Percentiles rank a stretch among this genome's conserved stretches.
Conservation (phyloP, 1,140 invertebrate genomes). For the Pseudomyrmex sp. region DNA sequence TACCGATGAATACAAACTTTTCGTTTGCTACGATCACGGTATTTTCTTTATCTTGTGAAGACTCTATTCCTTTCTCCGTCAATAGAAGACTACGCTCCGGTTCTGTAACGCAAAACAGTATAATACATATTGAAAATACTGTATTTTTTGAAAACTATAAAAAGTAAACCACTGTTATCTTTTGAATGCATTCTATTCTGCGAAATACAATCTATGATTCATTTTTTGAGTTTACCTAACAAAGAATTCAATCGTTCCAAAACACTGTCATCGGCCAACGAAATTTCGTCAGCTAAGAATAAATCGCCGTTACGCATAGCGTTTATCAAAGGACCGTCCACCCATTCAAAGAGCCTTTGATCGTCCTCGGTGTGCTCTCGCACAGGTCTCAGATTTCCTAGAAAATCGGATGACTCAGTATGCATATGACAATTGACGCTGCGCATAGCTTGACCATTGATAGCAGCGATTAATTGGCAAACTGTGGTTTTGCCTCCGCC, state of each 20-base stretch:
- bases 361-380: slow-evolving; percentile 87
- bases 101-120: slow-evolving; percentile 86
- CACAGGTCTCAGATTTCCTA: slow-evolving; percentile 97
- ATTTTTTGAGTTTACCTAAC: slow-evolving; percentile 84
- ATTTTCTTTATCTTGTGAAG: slow-evolving; percentile 82
- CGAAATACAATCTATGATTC: neutral
- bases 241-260: slow-evolving; percentile 98
- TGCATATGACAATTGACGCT: slow-evolving; percentile 99
- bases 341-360: slow-evolving; percentile 97
- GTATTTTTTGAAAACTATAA: no score
- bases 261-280: slow-evolving; percentile 99
- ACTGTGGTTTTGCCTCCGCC: slow-evolving; percentile 99
- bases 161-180: no score
- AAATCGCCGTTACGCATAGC: slow-evolving; percentile 95
- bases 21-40: slow-evolving; percentile 89
- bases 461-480: slow-evolving; percentile 93
- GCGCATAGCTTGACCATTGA: slow-evolving; percentile 89
- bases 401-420: slow-evolving; percentile 98
- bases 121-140: neutral
- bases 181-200: neutral
- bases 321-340: slow-evolving; percentile 97
- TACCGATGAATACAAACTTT: slow-evolving; percentile 97
- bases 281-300: slow-evolving; percentile 99
- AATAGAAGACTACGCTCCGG: slow-evolving; percentile 96
- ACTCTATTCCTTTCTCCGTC: slow-evolving; percentile 92